A percentile compares a stretch with the other conserved stretches of the same genome.
Conservation (phyloP, 1,140 invertebrate species). For the Bombus consobrinus region DNA sequence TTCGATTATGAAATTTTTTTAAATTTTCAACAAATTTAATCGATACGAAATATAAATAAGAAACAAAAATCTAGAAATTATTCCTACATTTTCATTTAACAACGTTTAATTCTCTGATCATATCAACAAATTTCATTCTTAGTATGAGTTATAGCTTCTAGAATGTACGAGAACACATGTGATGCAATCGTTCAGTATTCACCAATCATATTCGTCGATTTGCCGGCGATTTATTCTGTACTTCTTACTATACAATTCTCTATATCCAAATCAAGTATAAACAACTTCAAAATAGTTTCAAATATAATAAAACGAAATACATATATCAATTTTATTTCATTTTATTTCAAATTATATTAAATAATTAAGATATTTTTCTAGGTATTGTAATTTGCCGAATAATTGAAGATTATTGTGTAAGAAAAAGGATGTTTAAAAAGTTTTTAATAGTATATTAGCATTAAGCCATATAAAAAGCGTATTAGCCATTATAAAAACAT, state of each 20-base stretch:
- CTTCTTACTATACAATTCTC: too few relatives aligned
- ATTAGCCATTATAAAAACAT: neutral
- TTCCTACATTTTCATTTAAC: neutral
- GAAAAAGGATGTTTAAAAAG: neutral
- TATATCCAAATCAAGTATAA: neutral
- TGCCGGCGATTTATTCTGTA: neutral
- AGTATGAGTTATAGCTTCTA: neutral
- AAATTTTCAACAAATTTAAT: neutral
- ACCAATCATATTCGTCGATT: constrained; percentile 24
- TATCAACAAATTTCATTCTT: neutral
- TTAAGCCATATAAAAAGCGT: neutral
- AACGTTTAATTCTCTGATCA: neutral
- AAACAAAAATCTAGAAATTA: neutral
- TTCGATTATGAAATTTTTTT: neutral
- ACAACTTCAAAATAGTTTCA: neutral
- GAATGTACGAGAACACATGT: constrained; percentile 51
- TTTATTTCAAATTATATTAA: neutral
- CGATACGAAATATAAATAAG: neutral
- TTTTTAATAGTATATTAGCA: neutral
- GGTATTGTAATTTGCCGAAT: too few relatives aligned
- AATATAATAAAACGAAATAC: neutral
- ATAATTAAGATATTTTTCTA: neutral
- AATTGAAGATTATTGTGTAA: neutral
- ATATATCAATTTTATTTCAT: neutral
- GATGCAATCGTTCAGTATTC: constrained; percentile 44